Evolutionary conservation across 2,888 invertebrate species (phyloP).

Genomic region (Lymantria monacha): DNA sequence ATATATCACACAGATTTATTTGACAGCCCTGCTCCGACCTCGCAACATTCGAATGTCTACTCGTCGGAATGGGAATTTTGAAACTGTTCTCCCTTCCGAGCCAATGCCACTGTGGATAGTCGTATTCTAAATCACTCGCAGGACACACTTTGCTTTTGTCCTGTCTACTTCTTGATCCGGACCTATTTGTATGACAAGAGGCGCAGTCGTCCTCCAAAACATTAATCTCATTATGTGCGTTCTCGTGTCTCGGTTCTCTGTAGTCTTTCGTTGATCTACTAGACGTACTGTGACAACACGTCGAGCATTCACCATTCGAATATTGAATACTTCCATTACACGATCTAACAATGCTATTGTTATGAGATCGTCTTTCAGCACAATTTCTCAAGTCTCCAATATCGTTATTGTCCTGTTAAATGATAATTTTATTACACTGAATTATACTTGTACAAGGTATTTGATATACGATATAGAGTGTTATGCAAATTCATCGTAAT

Average conservation of each 20-base stretch:
- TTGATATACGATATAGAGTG: conserved; percentile 26
- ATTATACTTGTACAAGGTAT: conserved; percentile 29
- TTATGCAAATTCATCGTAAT: conserved; percentile 61
- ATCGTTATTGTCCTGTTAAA: conserved; percentile 73
- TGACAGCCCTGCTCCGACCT: conserved; percentile 79
- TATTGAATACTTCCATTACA: conserved; percentile 77
- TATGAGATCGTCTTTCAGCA: conserved; percentile 74
- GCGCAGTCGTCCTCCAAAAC: conserved; percentile 70
- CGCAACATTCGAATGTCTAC: conserved; percentile 74
- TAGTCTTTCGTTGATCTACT: conserved; percentile 77
- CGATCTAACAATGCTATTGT: conserved; percentile 77
- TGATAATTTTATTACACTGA: conserved; percentile 41
- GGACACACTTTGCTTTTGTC: conserved; percentile 79
- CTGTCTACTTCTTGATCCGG: conserved; percentile 74
- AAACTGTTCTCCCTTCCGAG: conserved; percentile 78
- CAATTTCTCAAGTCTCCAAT: conserved; percentile 72
- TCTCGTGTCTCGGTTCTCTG: conserved; percentile 69
- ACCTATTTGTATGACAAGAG: conserved; percentile 75
- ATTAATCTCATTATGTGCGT: conserved; percentile 68
- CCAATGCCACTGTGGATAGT: conserved; percentile 80
- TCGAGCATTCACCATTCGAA: conserved; percentile 76
- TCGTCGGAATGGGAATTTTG: conserved; percentile 76
- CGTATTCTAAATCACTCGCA: conserved; percentile 76
- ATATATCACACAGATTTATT: conserved; percentile 85
- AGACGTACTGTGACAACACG: conserved; percentile 76